Base-by-base conservation (phyloP, 1,140 invertebrate species). In the Semibalanus balanoides region DNA sequence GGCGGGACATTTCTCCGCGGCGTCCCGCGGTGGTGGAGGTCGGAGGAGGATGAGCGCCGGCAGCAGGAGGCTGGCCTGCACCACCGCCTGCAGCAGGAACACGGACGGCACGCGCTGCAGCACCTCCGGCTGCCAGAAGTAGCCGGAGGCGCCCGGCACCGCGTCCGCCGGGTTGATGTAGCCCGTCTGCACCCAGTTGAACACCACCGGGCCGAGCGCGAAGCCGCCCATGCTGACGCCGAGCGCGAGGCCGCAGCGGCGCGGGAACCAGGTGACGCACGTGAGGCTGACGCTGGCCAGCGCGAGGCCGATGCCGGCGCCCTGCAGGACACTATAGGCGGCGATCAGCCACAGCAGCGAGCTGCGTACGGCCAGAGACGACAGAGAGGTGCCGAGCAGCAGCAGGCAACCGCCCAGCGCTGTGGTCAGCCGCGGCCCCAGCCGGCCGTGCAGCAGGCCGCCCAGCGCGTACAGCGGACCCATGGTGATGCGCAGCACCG, bases 181-280 rank as follows among this genome's bases (percentile, higher is more conserved):
- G 14, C 79, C 79, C 19, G 84, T 85, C 78, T 86, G 84, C 43
- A 86, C 77, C 74, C 81, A 82, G 76, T 84, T 83, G 79, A 85
- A 84, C 74, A 85, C 80, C 75, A 85, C 82, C 19, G 84, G 81
- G 51, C 85, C 84, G 28, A 83, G 79, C 22, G 84, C 84, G 79
- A 84, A 84, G 3, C 85, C 84, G 30, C 82, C 84, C 22, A 85
- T 83, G 35, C 85, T 83, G 75, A 83, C 78, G 0, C 85, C 85
- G 78, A 82, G 84, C 7, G 84, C 83, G 22, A 85, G 76, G 14
- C 85, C 85, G 79, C 84, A 83, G 72, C 80, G 79, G n/a, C 83
- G 73, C 1, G 85, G 85, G 77, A 84, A 82, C 85, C 85, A 86
- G 51, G 51, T 19, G 11, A 64, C 51, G 51, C 51, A 64, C 7